Percentiles rank a stretch among this genome's conserved stretches.
Conservation (phyloP, 2,888 invertebrate species). For the Trichogramma evanescens region DNA sequence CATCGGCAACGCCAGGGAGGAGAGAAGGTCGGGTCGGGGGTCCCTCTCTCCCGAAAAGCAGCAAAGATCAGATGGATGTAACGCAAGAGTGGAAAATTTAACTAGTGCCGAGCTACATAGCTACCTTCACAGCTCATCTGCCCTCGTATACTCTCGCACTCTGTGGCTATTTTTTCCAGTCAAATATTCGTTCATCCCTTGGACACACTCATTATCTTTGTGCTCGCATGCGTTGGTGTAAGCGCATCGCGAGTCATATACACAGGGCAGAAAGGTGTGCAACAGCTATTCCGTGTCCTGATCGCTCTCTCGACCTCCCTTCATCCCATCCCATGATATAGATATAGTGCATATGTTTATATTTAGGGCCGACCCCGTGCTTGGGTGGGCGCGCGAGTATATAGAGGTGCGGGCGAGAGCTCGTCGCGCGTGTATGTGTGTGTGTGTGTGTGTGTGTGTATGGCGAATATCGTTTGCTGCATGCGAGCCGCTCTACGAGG, state of each 20-base stretch:
- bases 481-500: conserved; percentile 27
- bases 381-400: not conserved
- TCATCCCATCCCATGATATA: conserved; percentile 1
- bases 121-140: too few relatives aligned
- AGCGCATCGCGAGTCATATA: too few relatives aligned
- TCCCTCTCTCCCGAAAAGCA: not conserved
- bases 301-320: not conserved
- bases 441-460: conserved; percentile 4
- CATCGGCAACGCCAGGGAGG: not conserved
- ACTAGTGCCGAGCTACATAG: not conserved
- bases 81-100: conserved; percentile 17
- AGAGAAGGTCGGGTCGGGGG: not conserved
- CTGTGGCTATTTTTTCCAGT: not conserved
- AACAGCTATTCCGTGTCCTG: not conserved
- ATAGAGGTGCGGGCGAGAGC: too few relatives aligned
- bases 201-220: too few relatives aligned
- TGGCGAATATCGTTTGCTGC: not conserved
- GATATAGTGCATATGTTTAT: conserved; percentile 13
- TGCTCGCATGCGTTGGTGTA: too few relatives aligned
- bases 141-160: not conserved
- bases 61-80: conserved; percentile 14
- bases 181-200: too few relatives aligned
- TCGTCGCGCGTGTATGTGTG: too few relatives aligned
- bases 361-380: conserved; percentile 13
- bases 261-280: too few relatives aligned